phyloP scores from a whole-genome alignment of 2,888 invertebrate genomes.

The Lasioglossum leucozonium region DNA sequence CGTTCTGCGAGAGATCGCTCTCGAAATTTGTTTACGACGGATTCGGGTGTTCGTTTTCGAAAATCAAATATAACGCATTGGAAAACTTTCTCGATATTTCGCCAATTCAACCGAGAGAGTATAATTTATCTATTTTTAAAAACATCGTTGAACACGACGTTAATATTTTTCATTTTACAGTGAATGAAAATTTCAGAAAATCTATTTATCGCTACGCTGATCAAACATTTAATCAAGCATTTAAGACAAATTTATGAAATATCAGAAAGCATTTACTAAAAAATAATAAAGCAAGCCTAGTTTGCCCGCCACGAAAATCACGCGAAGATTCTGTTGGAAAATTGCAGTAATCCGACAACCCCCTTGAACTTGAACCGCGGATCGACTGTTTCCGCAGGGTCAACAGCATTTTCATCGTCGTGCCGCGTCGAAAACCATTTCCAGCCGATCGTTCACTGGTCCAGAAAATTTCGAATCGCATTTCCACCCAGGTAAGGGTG shows the following conservation, averaged over 20 bases:
- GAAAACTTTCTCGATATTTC: background rate
- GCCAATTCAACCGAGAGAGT: too few species aligned
- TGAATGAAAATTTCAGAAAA: too few species aligned
- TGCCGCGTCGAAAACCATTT: constrained; percentile 49
- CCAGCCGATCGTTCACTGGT: constrained; percentile 39
- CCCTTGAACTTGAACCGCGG: constrained; percentile 53
- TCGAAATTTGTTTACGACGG: background rate
- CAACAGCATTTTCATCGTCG: constrained; percentile 66
- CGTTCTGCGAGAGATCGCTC: background rate
- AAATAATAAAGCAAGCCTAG: background rate
- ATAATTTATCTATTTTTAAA: too few species aligned
- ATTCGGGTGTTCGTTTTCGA: background rate
- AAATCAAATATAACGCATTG: background rate
- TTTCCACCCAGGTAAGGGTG: constrained; percentile 23
- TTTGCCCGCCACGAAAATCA: background rate
- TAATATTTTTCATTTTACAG: too few species aligned
- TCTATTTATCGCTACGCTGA: too few species aligned
- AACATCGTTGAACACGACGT: background rate
- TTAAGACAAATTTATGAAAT: too few species aligned
- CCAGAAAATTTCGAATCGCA: constrained; percentile 66
- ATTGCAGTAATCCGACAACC: background rate
- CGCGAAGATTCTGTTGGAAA: background rate
- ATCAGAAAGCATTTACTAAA: background rate
- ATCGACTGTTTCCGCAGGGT: constrained; percentile 40
- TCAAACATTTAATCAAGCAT: too few species aligned